Evolutionary conservation across 2,797 vertebrate genomes (phyloP), one percentile per base, ranked within the genome.

Genomic region (Chanos chanos): DNA sequence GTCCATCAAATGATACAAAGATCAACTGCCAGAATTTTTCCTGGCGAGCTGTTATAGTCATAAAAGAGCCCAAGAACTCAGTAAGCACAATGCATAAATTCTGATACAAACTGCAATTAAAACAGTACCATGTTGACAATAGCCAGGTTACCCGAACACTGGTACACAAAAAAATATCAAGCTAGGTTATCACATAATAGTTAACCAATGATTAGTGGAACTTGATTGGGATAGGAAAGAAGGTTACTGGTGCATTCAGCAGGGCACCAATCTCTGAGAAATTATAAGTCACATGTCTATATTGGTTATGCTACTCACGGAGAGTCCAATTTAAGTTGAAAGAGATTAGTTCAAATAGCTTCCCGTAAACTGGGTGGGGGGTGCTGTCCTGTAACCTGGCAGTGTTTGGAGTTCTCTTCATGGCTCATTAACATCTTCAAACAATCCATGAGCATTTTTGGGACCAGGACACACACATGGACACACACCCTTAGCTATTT

Each of bases 401-500:
- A 31, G 47, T 40, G 19, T 72, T 66, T 44, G 40, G 54, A 75
- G 65, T 53, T 61, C 51, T 64, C 57, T 50, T 47, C 28, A 49
- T 66, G 71, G 66, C 71, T 80, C 70, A 50, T 77, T 73, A 76
- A 77, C 66, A 44, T 45, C 56, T 59, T 76, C 66, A 76, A 75
- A 81, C 66, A 48, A 45, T 44, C 65, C n/a, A 7, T 51, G 8
- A 13, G 55, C 47, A 16, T 63, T 61, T 28, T 66, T 50, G 47
- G 28, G 3, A 31, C 18, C 47, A 50, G 57, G 69, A 52, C 69
- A 34, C 61, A 60, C 60, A 67, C 45, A 66, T 41, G 63, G 44
- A 56, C 36, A 15, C 68, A 61, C 28, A 66, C 62, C 54, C 61
- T 62, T 45, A 16, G 65, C 77, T 85, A 85, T 81, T 81, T 85